Evolutionary conservation across 1,140 invertebrate species (phyloP).

Genomic region (Drepana arcuata): DNA sequence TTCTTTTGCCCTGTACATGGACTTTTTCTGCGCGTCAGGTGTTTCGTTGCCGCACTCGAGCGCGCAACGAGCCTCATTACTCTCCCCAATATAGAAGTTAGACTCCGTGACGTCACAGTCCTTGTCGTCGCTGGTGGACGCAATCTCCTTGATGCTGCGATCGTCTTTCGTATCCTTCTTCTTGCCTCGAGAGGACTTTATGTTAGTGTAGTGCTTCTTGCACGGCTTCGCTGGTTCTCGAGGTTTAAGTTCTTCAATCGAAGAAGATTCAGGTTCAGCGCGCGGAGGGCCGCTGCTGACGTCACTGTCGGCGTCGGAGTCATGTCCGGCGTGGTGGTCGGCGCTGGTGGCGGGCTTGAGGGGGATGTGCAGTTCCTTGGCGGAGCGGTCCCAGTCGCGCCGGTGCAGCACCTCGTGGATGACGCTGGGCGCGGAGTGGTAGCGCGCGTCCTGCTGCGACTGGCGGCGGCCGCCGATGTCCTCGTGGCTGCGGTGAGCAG

Average conservation of each 20-base stretch:
- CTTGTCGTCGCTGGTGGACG: too few relatives aligned
- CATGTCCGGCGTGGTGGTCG: too few relatives aligned
- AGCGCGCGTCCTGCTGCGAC: slow-evolving; percentile 31
- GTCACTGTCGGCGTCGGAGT: slow-evolving; percentile 1
- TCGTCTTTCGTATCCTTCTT: slow-evolving; percentile 22
- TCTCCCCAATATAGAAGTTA: slow-evolving; percentile 44
- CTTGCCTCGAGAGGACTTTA: slow-evolving; percentile 43
- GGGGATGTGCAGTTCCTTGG: slow-evolving; percentile 47
- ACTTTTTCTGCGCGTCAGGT: slow-evolving; percentile 3
- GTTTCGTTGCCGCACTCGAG: background rate
- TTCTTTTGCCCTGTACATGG: slow-evolving; percentile 32
- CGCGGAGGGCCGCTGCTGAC: slow-evolving; percentile 10
- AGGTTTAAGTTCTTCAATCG: slow-evolving; percentile 7
- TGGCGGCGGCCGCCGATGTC: slow-evolving; percentile 41
- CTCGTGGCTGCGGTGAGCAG: slow-evolving; percentile 57
- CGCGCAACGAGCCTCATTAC: background rate
- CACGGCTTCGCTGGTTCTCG: slow-evolving; percentile 23
- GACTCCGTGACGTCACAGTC: slow-evolving; percentile 43
- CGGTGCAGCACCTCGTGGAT: slow-evolving; percentile 53
- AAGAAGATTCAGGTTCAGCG: slow-evolving; percentile 14
- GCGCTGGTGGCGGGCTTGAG: slow-evolving; percentile 20
- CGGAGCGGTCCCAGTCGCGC: slow-evolving; percentile 56
- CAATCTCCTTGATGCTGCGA: too few relatives aligned
- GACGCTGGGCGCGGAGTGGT: slow-evolving; percentile 59
- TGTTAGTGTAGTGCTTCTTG: slow-evolving; percentile 60